Evolutionary conservation across 64 coral and sea anemone species (phyloP), one percentile per base, ranked within the genome.

Genomic region (Porites australiensis): DNA sequence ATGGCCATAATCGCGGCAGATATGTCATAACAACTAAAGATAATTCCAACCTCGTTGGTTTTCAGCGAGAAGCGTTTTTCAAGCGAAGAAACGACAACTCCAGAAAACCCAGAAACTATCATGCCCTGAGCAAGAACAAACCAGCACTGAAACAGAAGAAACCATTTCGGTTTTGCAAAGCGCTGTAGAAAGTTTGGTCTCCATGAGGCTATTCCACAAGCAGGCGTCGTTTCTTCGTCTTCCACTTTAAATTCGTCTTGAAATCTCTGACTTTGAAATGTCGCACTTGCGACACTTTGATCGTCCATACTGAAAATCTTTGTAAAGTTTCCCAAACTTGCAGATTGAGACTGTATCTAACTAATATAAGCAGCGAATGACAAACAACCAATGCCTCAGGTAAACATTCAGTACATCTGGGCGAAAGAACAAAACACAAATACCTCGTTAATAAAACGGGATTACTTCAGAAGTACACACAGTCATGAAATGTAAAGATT

Each of bases 11-110:
- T 83, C 3, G 94, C 90, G 8, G 91, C 94, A 0, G 94, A 83
- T 44, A 98, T 89, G 46, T 98, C 97, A 44, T 94, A 98, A 69
- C 97, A 96, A 2, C 90, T 88, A 0, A 89, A 87, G 0, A 98
- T 47, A 0, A 88, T 52, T 12, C 94, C 97, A 58, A 98, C 88
- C 64, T 96, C 86, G 53, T 79, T 96, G 2, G 93, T 98, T 51
- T 94, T 96, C 22, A 99, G 50, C 59, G 68, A 98, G 57, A 96
- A 98, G 3, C 97, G 87, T 77, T 83, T 98, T 44, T 98, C 97
- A 9, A 98, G 77, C 8, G 97, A 98, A 11, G 97, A 93, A 72
- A 98, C 93, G 9, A 98, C 97, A 66, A 98, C 97, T 37, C 88
- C 94, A 3, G 94, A 50, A 20, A 98, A 57, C 9, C 97, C 97